phyloP scores from a whole-genome alignment of 2,113 vertebrate genomes.

The Corythoichthys haematopterus region DNA sequence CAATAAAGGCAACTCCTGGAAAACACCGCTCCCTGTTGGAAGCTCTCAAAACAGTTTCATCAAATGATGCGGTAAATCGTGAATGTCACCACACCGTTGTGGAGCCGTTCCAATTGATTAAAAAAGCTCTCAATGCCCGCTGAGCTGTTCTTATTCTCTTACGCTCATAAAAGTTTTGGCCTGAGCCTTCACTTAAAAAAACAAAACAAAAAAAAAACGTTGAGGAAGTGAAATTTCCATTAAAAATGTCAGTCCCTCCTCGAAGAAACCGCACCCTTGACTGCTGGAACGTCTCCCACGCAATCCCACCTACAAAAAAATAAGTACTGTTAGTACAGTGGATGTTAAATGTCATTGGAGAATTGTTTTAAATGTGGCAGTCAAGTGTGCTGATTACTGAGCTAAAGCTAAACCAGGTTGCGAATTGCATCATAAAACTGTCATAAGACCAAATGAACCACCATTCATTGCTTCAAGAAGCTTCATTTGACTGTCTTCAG shows the following conservation, averaged over 20 bases:
- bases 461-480: no score
- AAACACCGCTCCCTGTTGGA: slow-evolving; percentile 66
- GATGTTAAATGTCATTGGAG: no score
- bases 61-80: not conserved
- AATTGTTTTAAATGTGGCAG: no score
- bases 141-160: slow-evolving; percentile 2
- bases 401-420: no score
- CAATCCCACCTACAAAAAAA: not conserved
- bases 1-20: slow-evolving; percentile 22
- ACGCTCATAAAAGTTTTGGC: slow-evolving; percentile 12
- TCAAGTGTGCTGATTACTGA: no score
- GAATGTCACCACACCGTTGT: slow-evolving; percentile 6
- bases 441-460: no score
- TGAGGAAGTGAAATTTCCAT: slow-evolving; percentile 13
- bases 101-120: not conserved
- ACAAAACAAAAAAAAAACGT: not conserved
- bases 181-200: not conserved
- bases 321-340: no score
- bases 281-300: slow-evolving; percentile 7
- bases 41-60: not conserved
- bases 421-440: no score
- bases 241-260: slow-evolving; percentile 16
- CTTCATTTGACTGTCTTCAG: no score
- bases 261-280: slow-evolving; percentile 33
- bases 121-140: slow-evolving; percentile 2